Conservation (phyloP, 2,888 invertebrate genomes). For the Trissoscelio sp. region DNA sequence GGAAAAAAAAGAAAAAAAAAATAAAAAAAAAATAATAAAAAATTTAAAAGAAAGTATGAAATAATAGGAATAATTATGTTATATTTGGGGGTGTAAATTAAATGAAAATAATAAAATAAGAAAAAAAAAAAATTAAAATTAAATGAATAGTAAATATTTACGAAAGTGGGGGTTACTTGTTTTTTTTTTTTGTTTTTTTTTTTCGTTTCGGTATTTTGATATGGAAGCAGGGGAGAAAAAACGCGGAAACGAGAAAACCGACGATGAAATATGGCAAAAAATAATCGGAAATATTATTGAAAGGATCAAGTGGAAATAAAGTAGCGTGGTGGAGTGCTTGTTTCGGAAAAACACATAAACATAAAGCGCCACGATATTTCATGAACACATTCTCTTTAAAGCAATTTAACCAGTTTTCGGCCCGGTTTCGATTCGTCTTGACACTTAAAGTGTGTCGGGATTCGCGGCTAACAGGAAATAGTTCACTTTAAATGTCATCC, state of each 20-base stretch:
- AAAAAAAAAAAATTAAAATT: too few species aligned
- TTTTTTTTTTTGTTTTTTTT: too few species aligned
- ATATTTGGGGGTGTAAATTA: too few species aligned
- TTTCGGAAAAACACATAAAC: slow-evolving; percentile 5
- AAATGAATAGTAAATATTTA: too few species aligned
- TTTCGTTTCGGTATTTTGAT: too few species aligned
- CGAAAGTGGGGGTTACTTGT: neutral
- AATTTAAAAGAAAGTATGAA: too few species aligned
- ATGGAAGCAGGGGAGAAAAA: neutral
- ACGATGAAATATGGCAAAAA: neutral
- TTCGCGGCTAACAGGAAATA: neutral
- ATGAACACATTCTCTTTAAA: slow-evolving; percentile 4
- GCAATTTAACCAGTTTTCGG: slow-evolving; percentile 7
- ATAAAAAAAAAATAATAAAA: too few species aligned
- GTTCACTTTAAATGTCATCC: slow-evolving; percentile 12
- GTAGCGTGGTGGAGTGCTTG: neutral
- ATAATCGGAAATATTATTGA: slow-evolving; percentile 9
- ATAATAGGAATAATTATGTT: too few species aligned
- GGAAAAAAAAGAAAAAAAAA: too few species aligned
- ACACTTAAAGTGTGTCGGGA: neutral
- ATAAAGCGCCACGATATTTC: neutral
- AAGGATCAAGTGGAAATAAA: neutral
- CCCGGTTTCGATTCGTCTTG: slow-evolving; percentile 14
- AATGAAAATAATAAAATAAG: too few species aligned
- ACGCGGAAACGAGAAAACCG: neutral